Evolutionary conservation across 2,888 invertebrate species (phyloP).

Genomic region (Drosophila colorata): DNA sequence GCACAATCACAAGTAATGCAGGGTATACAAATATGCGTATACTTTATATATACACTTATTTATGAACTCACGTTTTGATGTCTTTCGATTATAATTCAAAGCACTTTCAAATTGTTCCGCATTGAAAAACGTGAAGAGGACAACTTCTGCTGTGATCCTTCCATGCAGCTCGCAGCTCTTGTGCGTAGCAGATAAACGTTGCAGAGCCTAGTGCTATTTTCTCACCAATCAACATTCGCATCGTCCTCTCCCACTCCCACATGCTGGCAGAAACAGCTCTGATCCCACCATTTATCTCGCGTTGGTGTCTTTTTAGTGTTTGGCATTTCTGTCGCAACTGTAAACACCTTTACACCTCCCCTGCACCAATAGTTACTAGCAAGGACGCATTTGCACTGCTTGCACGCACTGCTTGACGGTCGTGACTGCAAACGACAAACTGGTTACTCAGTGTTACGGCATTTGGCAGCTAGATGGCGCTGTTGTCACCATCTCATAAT

Average conservation of each 20-base stretch:
- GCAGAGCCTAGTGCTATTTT: neutral
- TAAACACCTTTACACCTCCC: slow-evolving; percentile 7
- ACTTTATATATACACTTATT: neutral
- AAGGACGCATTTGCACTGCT: slow-evolving; percentile 72
- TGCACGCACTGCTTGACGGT: slow-evolving; percentile 43
- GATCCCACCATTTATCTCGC: slow-evolving; percentile 2
- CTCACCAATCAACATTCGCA: slow-evolving; percentile 22
- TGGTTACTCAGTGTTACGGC: slow-evolving; percentile 13
- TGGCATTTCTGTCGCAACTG: neutral
- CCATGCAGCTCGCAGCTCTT: neutral
- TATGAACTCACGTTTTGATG: neutral
- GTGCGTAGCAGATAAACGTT: neutral
- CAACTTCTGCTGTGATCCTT: neutral
- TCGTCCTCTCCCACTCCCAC: slow-evolving; percentile 7
- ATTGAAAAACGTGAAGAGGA: neutral
- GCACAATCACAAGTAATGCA: too few species aligned
- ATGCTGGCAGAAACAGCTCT: neutral
- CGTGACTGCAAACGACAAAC: slow-evolving; percentile 1
- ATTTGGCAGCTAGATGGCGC: slow-evolving; percentile 56
- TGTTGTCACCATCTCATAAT: slow-evolving; percentile 6
- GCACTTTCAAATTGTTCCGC: too few species aligned
- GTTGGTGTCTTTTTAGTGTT: slow-evolving; percentile 14
- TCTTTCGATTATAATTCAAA: too few species aligned
- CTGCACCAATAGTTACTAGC: slow-evolving; percentile 25
- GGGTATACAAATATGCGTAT: too few species aligned